Conservation (phyloP, 2,888 invertebrate species). For the Patella caerulea region DNA sequence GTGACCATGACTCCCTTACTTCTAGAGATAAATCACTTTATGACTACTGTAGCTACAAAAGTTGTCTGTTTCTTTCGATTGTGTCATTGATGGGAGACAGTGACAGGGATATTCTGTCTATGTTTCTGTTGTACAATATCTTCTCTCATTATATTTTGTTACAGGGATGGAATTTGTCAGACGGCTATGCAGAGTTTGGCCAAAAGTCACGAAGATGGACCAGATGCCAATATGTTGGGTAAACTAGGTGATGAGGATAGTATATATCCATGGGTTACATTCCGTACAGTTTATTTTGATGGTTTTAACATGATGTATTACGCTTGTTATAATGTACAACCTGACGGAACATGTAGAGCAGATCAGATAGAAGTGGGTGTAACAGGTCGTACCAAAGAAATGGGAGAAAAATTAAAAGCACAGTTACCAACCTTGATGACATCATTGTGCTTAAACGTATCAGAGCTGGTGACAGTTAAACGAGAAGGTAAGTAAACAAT, state of each 20-base stretch:
- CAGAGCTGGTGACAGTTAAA: not conserved
- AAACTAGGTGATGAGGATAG: not conserved
- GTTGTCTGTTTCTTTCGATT: no score
- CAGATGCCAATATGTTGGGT: not conserved
- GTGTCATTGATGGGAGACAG: no score
- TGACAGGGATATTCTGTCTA: no score
- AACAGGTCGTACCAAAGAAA: not conserved
- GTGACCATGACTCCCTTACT: no score
- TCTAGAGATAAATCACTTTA: no score
- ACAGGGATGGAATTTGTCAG: not conserved
- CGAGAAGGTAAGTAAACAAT: not conserved
- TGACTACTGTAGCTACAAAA: no score
- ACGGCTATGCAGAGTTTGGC: not conserved
- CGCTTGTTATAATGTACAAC: not conserved
- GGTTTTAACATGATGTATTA: not conserved
- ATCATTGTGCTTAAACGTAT: not conserved
- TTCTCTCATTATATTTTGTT: not conserved
- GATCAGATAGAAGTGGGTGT: not conserved
- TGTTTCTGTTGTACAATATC: no score
- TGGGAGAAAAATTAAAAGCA: slow-evolving; percentile 1
- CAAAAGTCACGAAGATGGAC: not conserved
- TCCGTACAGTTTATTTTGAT: slow-evolving; percentile 8
- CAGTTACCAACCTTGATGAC: not conserved
- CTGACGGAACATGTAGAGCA: not conserved
- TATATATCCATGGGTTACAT: slow-evolving; percentile 1